Evolutionary conservation across 2,888 invertebrate genomes (phyloP).

Genomic region (Antheraea yamamai): DNA sequence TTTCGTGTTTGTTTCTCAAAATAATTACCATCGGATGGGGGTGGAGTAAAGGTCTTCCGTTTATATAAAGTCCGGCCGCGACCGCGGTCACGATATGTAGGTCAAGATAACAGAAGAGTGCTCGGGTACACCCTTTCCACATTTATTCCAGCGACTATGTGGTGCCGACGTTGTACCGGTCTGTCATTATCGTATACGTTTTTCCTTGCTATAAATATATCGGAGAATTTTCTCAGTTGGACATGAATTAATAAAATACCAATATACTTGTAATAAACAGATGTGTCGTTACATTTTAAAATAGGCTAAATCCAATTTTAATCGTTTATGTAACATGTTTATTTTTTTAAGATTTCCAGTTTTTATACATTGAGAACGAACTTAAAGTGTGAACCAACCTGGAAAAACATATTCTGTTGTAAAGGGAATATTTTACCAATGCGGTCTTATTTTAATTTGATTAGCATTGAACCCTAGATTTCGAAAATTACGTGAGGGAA

Average conservation of each 20-base stretch:
- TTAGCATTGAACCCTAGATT: too few species aligned
- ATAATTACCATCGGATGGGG: slow-evolving; percentile 44
- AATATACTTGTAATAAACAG: not conserved
- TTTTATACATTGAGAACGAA: too few species aligned
- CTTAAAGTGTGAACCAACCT: too few species aligned
- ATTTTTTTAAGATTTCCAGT: too few species aligned
- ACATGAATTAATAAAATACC: not conserved
- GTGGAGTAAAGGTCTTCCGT: slow-evolving; percentile 57
- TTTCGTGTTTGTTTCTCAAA: slow-evolving; percentile 27
- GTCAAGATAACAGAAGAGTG: slow-evolving; percentile 70
- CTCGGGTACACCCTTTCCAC: slow-evolving; percentile 43
- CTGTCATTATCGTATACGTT: not conserved
- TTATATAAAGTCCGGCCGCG: slow-evolving; percentile 49
- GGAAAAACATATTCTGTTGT: too few species aligned
- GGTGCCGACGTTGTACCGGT: not conserved
- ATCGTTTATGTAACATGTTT: too few species aligned
- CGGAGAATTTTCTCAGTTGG: not conserved
- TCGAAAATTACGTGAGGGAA: too few species aligned
- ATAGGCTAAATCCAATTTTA: too few species aligned
- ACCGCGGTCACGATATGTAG: slow-evolving; percentile 67
- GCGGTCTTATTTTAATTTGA: too few species aligned
- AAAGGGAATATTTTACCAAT: too few species aligned
- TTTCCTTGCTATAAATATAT: not conserved
- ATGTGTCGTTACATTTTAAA: too few species aligned
- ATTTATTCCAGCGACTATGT: slow-evolving; percentile 35